Base-by-base conservation (phyloP, 2,888 invertebrate genomes). In the Hypercompe scribonia region DNA sequence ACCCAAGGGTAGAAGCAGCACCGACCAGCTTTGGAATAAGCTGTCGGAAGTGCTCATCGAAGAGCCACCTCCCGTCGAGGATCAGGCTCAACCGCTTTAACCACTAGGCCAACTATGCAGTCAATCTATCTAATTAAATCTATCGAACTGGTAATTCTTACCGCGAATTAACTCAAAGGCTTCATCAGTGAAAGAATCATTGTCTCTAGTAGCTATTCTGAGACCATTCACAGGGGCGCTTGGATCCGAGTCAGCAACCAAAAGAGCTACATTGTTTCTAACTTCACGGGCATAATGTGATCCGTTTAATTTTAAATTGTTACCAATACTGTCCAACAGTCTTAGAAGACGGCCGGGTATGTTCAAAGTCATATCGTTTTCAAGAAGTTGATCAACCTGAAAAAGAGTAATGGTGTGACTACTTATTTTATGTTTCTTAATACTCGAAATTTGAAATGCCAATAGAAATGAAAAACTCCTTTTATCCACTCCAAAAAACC, bases 111-210 rank as follows among this genome's bases (percentile, higher is more conserved):
- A n/a, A n/a, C n/a, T n/a, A n/a, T n/a, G n/a, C n/a, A n/a, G n/a
- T n/a, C n/a, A n/a, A n/a, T n/a, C n/a, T n/a, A n/a, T n/a, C n/a
- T n/a, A n/a, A n/a, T 0, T 11, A 42, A 15, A 28, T 15, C 33
- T 33, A n/a, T 24, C 24, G 50, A 67, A 50, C 61, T 61, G 18
- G 31, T 28, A 46, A 33, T 46, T 61, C 83, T 81, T 74, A 94
- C 95, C 90, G 80, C 90, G 84, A 21, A 95, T 85, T 71, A 95
- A 88, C 70, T 92, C 84, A 73, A 95, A 95, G 4, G 91, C 90
- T 0, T 82, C 82, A 3, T 88, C 79, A n/a, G 81, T 86, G 65
- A 95, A 95, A 0, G 72, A 68, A 2, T 92, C 91, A 2, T 72
- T 73, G 0, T 86, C 83, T 24, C 89, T 85, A 0, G 89, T 78